Evolutionary conservation across 2,113 vertebrate species (phyloP), one percentile per base, ranked within the genome.

Genomic region (Rhombomys opimus): DNA sequence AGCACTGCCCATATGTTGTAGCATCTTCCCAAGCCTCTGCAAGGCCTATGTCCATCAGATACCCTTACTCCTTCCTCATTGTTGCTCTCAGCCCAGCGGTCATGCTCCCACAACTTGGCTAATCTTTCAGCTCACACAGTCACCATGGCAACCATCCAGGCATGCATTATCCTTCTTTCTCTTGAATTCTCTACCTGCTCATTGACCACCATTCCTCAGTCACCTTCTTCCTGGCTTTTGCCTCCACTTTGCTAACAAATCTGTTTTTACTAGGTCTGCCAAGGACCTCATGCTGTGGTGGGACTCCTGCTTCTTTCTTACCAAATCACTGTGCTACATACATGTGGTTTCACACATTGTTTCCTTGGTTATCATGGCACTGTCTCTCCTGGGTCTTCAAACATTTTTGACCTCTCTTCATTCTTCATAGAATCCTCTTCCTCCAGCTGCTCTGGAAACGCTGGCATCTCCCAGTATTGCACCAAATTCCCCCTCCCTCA

Each of bases 281-380:
- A 32, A 1, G 54, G 54, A 14, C 90, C 84, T 94, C 25, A 54
- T 50, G 46, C 78, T 82, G 23, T 23, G 11, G 57, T 61, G 80
- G 54, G 6, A 61, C 35, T 38, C 35, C 12, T 38, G 12, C 35
- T 41, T 38, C 80, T 63, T 41, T 25, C 80, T 84, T 13, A 38
- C n/a, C 7, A 84, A 35, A 61, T 61, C 57, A 10, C 80, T 84
- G 80, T 38, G 57, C 35, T 84, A 63, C 22, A n/a, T 23, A 5
- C 35, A 25, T 61, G 12, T 9, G 8, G 25, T 6, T 25, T 46
- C 4, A 5, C 38, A 17, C 38, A 38, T 76, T 67, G 35, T 38
- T 78, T 87, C 35, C 68, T 95, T 88, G 54, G 89, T 96, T 92
- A 80, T 85, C 27, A 11, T 54, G 67, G 68, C 35, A 11, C 68